Conservation (phyloP, 2,797 vertebrate genomes). For the Garrulus glandarius region DNA sequence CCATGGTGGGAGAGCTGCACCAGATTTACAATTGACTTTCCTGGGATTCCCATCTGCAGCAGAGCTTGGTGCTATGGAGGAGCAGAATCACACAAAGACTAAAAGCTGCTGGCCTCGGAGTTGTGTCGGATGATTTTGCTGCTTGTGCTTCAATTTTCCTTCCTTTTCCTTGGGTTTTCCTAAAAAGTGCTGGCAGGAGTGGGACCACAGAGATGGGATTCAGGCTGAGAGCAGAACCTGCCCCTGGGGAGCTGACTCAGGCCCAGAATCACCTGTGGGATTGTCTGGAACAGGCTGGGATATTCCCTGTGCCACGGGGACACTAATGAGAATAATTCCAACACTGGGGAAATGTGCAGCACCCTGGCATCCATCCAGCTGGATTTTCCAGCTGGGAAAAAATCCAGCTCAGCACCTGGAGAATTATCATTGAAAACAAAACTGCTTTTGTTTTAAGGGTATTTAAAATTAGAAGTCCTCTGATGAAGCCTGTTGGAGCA, state of each 20-base stretch:
- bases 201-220: background rate
- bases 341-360: no score
- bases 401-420: constrained; percentile 22
- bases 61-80: fast-evolving
- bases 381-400: background rate
- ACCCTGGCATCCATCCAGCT: background rate
- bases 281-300: constrained; percentile 11
- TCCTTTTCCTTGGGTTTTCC: background rate
- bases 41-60: background rate
- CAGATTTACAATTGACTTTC: background rate
- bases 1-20: background rate
- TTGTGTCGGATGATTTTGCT: background rate
- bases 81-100: background rate
- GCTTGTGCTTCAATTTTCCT: background rate
- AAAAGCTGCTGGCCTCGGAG: background rate
- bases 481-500: background rate
- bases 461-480: background rate
- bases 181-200: background rate
- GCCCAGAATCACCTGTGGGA: background rate
- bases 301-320: constrained; percentile 30
- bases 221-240: background rate
- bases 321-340: constrained; percentile 31
- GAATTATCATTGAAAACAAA: constrained; percentile 21
- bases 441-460: background rate
- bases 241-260: background rate